Percentiles rank a stretch among this genome's conserved stretches.
Conservation (phyloP, 2,888 invertebrate species). For the Caenorhabditis japonica region DNA sequence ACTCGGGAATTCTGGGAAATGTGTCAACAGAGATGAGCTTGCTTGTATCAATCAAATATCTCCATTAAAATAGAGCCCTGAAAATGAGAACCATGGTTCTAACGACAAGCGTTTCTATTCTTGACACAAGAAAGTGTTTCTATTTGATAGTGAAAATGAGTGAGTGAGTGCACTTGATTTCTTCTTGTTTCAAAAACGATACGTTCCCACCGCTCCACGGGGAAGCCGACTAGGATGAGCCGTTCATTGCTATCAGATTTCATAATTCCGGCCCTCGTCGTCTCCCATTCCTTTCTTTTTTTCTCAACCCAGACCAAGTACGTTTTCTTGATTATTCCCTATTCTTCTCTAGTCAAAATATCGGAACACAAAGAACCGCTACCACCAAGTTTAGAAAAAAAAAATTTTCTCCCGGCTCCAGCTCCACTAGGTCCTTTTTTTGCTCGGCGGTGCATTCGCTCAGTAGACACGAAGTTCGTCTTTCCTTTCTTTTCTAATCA, state of each 20-base stretch:
- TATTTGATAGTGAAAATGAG: too few relatives aligned
- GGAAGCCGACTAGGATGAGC: constrained; percentile 41
- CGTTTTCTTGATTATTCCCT: constrained; percentile 28
- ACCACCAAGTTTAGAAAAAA: too few relatives aligned
- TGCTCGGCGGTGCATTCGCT: constrained; percentile 27
- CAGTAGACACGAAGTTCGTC: constrained; percentile 25
- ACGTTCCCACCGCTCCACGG: constrained; percentile 33
- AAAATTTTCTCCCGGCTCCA: constrained; percentile 18
- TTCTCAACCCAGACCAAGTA: constrained; percentile 1
- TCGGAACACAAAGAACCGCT: too few relatives aligned
- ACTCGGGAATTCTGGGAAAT: constrained; percentile 10
- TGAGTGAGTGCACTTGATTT: constrained; percentile 11
- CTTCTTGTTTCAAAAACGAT: constrained; percentile 5
- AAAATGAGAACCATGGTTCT: too few relatives aligned
- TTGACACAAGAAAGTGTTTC: too few relatives aligned
- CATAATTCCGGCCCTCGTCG: constrained; percentile 32
- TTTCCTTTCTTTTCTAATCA: constrained; percentile 29
- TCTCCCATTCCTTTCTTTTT: constrained; percentile 6
- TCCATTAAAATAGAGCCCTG: constrained; percentile 18
- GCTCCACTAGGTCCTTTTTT: constrained; percentile 41
- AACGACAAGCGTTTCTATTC: too few relatives aligned
- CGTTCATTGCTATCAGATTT: constrained; percentile 49
- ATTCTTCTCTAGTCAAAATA: constrained; percentile 43
- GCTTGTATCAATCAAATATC: constrained; percentile 31
- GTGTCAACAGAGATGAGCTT: constrained; percentile 23